Evolutionary conservation across 2,113 vertebrate species (phyloP).

Genomic region (Bothrops jararaca): DNA sequence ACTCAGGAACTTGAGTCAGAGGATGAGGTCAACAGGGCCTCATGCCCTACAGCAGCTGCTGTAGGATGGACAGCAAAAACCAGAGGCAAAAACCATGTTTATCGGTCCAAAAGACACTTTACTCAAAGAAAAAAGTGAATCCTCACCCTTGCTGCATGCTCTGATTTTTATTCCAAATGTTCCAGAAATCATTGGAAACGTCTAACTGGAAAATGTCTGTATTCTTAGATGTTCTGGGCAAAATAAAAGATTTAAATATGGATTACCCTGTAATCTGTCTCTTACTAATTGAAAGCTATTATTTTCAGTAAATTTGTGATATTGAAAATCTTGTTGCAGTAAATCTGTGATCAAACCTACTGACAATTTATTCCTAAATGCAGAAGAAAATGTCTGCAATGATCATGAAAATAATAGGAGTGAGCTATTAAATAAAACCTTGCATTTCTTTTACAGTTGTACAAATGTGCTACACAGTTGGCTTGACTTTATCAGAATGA

Average conservation of each 20-base stretch:
- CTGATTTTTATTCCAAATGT: conserved; percentile 34
- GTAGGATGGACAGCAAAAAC: conserved; percentile 50
- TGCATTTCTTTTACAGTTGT: neutral
- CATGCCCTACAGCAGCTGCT: conserved; percentile 37
- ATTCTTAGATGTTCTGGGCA: conserved; percentile 1
- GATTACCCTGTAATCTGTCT: neutral
- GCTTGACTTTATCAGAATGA: neutral
- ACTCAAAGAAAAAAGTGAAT: conserved; percentile 17
- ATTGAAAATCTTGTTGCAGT: neutral
- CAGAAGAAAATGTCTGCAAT: neutral
- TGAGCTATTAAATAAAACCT: neutral
- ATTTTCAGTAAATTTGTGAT: neutral
- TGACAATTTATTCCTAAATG: neutral
- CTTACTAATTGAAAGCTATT: neutral
- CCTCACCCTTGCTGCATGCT: too few species aligned
- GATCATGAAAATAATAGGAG: neutral
- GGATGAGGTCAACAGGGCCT: conserved; percentile 50
- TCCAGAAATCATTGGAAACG: neutral
- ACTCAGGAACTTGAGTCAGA: conserved; percentile 53
- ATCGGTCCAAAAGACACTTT: conserved; percentile 25
- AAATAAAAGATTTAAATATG: conserved; percentile 6
- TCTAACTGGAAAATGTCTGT: conserved; percentile 17
- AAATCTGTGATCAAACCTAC: neutral
- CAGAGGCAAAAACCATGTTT: conserved; percentile 27
- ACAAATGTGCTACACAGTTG: neutral